These are phyloP conservation scores for Pseudachorutes palmiensis DNA, from an alignment of 1,140 invertebrate genomes.

Conservation along the genomic window DNA sequence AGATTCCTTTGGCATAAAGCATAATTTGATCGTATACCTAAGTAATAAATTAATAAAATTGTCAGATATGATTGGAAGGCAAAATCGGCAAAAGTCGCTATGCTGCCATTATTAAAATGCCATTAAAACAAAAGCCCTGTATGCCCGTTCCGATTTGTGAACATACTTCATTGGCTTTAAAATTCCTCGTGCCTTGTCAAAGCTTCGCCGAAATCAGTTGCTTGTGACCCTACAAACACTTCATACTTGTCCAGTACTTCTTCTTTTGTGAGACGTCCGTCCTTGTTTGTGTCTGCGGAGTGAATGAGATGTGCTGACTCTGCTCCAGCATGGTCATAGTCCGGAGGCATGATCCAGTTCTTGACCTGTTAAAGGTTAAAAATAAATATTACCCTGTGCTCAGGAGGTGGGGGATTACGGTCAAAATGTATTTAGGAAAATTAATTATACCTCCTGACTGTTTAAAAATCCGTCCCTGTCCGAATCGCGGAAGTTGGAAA, in stretches of 20 bases:
- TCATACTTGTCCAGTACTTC: constrained; percentile 95
- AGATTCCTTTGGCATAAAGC: too few species aligned
- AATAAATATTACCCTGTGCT: background rate
- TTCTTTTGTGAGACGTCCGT: constrained; percentile 78
- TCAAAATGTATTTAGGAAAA: too few species aligned
- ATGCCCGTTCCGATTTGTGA: background rate
- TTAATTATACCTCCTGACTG: constrained; percentile 75
- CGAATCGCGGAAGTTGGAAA: constrained; percentile 69
- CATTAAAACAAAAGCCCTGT: background rate
- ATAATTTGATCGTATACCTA: too few species aligned
- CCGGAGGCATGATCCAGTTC: constrained; percentile 89
- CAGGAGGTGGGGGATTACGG: background rate
- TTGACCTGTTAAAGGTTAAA: constrained; percentile 51
- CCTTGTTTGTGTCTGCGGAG: constrained; percentile 82
- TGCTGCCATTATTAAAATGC: too few species aligned
- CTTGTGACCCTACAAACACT: constrained; percentile 95
- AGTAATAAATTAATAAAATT: too few species aligned
- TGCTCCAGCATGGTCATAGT: constrained; percentile 93
- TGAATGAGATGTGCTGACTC: constrained; percentile 93
- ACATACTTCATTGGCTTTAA: constrained; percentile 44
- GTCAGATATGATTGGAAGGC: too few species aligned
- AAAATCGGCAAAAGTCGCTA: too few species aligned
- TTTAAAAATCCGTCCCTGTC: constrained; percentile 85
- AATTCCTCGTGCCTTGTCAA: constrained; percentile 89
- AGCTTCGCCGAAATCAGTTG: constrained; percentile 96